Conservation (phyloP, 2,797 vertebrate species). For the Darevskia mixta region DNA sequence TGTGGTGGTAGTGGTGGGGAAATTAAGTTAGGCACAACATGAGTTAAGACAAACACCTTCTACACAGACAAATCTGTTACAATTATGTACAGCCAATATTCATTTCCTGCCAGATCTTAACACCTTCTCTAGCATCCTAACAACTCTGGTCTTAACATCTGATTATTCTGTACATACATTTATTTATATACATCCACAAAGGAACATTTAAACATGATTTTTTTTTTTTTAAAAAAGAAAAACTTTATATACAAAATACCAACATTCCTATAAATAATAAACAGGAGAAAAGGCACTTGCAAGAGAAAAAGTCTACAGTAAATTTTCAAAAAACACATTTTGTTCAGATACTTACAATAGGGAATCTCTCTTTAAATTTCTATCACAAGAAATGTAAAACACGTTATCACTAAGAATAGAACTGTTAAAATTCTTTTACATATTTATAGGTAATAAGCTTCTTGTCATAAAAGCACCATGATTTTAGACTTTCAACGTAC, state of each 20-base stretch:
- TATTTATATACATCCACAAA: slow-evolving; percentile 78
- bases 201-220: slow-evolving; percentile 81
- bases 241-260: slow-evolving; percentile 83
- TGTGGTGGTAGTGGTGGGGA: neutral
- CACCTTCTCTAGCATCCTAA: slow-evolving; percentile 72
- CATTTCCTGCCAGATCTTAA: slow-evolving; percentile 73
- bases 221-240: slow-evolving; percentile 75
- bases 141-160: slow-evolving; percentile 74
- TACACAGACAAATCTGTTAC: slow-evolving; percentile 71
- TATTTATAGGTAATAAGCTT: slow-evolving; percentile 70
- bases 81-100: slow-evolving; percentile 71
- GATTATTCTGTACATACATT: slow-evolving; percentile 80
- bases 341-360: slow-evolving; percentile 83
- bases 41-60: slow-evolving; percentile 64
- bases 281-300: slow-evolving; percentile 87
- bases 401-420: slow-evolving; percentile 77
- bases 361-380: slow-evolving; percentile 74
- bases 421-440: slow-evolving; percentile 80
- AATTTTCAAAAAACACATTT: slow-evolving; percentile 81
- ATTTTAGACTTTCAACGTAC: slow-evolving; percentile 71
- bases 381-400: slow-evolving; percentile 79
- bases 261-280: slow-evolving; percentile 88
- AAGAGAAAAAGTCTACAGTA: slow-evolving; percentile 85
- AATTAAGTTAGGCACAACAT: slow-evolving; percentile 62
- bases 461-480: slow-evolving; percentile 81